phyloP scores from a whole-genome alignment of 2,888 invertebrate genomes.

The Polydrusus pterygomalis region DNA sequence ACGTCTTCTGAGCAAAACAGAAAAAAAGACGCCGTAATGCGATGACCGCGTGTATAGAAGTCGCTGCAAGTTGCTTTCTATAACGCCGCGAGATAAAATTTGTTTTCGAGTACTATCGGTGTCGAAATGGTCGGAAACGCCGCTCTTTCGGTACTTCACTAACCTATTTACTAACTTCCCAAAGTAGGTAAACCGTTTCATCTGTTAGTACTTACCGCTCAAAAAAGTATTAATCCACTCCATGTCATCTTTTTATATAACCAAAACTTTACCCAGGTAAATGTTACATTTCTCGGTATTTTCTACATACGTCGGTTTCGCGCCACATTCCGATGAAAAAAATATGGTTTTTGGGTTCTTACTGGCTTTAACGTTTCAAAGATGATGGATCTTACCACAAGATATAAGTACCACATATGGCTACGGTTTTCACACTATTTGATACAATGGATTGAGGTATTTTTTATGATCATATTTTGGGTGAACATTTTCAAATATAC shows the following conservation, averaged over 20 bases:
- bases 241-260: too few species aligned
- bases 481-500: slow-evolving; percentile 28
- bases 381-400: slow-evolving; percentile 48
- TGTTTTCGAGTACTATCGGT: neutral
- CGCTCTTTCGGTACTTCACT: neutral
- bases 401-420: slow-evolving; percentile 42
- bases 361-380: slow-evolving; percentile 25
- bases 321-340: slow-evolving; percentile 8
- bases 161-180: too few species aligned
- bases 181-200: too few species aligned
- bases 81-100: too few species aligned
- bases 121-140: neutral
- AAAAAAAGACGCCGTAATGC: neutral
- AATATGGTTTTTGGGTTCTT: slow-evolving; percentile 20
- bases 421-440: slow-evolving; percentile 49
- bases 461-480: slow-evolving; percentile 45
- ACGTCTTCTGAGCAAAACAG: neutral
- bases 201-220: too few species aligned
- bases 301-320: slow-evolving; percentile 23
- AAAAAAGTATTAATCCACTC: too few species aligned
- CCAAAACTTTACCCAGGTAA: neutral
- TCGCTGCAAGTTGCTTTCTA: neutral
- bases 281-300: neutral
- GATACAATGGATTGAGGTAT: slow-evolving; percentile 55
- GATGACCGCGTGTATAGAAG: neutral